phyloP scores from a whole-genome alignment of 1,140 invertebrate species.

The Lordiphosa stackelbergi region DNA sequence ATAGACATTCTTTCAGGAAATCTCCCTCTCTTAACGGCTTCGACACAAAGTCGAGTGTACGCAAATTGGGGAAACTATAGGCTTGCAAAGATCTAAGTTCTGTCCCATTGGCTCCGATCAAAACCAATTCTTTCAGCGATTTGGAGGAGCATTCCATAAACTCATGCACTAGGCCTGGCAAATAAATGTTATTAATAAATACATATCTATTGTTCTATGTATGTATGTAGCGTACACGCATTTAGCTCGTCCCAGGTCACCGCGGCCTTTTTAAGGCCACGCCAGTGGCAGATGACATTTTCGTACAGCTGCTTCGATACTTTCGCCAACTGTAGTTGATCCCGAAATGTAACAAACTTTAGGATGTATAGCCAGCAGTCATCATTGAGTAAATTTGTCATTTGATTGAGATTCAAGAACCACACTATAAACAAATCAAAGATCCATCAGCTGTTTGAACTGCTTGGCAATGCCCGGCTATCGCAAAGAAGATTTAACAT shows the following conservation, averaged over 20 bases:
- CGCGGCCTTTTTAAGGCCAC: too few relatives aligned
- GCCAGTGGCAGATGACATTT: too few relatives aligned
- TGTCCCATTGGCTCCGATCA: neutral
- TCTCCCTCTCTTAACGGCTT: too few relatives aligned
- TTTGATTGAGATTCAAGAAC: neutral
- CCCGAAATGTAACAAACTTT: conserved; percentile 7
- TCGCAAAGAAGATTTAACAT: too few relatives aligned
- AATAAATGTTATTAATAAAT: conserved; percentile 1
- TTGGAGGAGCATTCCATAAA: conserved; percentile 19
- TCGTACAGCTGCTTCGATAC: too few relatives aligned
- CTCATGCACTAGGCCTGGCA: conserved; percentile 13
- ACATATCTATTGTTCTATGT: too few relatives aligned
- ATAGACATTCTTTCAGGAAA: too few relatives aligned
- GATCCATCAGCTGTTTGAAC: conserved; percentile 6
- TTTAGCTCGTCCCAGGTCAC: too few relatives aligned
- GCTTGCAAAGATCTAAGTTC: conserved; percentile 14
- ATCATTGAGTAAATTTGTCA: conserved; percentile 17
- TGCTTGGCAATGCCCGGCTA: too few relatives aligned
- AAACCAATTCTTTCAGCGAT: conserved; percentile 18
- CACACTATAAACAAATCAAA: conserved; percentile 3
- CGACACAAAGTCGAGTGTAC: conserved; percentile 12
- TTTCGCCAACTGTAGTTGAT: too few relatives aligned
- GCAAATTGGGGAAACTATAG: conserved; percentile 26
- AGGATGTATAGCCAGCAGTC: conserved; percentile 39
- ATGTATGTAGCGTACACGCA: too few relatives aligned